Evolutionary conservation across 1,140 invertebrate species (phyloP), one percentile per base, ranked within the genome.

Genomic region (Drosophila sturtevanti): DNA sequence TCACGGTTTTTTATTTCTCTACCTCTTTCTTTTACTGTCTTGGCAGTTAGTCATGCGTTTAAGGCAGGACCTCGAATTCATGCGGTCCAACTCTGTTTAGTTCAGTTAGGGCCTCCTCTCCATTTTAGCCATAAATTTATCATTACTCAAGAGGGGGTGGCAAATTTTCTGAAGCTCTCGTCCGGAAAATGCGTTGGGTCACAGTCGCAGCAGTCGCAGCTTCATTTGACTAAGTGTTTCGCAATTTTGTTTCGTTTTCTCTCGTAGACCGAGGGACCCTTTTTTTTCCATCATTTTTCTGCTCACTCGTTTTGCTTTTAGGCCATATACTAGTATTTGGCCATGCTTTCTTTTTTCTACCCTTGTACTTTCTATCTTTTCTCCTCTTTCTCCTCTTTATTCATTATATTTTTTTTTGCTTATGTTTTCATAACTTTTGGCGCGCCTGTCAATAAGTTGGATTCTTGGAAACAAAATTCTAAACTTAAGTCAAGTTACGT

Each of bases 361-460:
- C 27, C 27, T 31, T 31, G 27, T 31, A 6, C 27, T 31, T 31
- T 4, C 27, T 31, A 31, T 55, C 44, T 63, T 14, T 14, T 31
- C 21, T 11, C 11, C 18, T 48, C 16, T 59, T 66, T n/a, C 18
- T 35, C n/a, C n/a, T n/a, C n/a, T 72, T 54, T 62, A 44, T 64
- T 56, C 65, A 66, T 81, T 69, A 55, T 62, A 37, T 55, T 75
- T 75, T 60, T 72, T 54, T 79, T 86, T 87, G 41, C 9, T 77
- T 89, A 87, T 87, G 76, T 84, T 72, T 89, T 87, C 84, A 87
- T 89, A 87, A 87, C 82, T 87, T 87, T 87, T 68, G 66, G 60
- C 63, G 66, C 71, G 69, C 55, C 79, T 78, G 74, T 82, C 79
- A 78, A 82, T 82, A 82, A 82, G 79, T 82, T 48, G 64, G 62